phyloP scores from a whole-genome alignment of 2,888 invertebrate species.

The Muscina levida region DNA sequence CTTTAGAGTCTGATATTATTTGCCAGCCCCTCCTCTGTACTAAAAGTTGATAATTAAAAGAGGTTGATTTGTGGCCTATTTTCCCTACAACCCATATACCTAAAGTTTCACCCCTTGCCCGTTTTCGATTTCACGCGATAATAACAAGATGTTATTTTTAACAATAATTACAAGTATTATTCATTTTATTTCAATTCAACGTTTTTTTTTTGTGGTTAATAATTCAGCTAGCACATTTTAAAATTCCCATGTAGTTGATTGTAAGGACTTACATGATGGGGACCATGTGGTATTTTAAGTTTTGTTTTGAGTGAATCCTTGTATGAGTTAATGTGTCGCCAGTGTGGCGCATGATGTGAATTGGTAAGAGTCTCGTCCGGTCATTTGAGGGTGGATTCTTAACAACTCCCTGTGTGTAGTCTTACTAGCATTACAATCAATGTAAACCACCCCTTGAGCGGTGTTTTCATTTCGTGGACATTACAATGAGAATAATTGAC shows the following conservation, averaged over 20 bases:
- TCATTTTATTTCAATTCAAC: not conserved
- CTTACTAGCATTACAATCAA: not conserved
- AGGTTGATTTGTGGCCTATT: too few species aligned
- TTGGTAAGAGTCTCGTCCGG: not conserved
- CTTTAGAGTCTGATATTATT: too few species aligned
- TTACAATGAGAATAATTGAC: conserved; percentile 28
- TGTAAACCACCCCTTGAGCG: conserved; percentile 32
- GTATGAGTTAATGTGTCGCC: not conserved
- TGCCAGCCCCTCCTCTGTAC: too few species aligned
- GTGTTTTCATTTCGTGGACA: not conserved
- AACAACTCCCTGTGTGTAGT: conserved; percentile 5
- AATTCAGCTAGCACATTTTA: conserved; percentile 40
- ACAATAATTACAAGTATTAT: not conserved
- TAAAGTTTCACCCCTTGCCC: too few species aligned
- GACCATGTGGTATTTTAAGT: conserved; percentile 13
- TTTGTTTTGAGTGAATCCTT: conserved; percentile 11
- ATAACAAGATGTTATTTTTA: not conserved
- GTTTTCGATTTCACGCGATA: too few species aligned
- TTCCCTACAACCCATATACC: too few species aligned
- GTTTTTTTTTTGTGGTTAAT: not conserved
- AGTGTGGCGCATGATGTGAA: not conserved
- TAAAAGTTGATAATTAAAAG: too few species aligned
- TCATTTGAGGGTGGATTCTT: too few species aligned
- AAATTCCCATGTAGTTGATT: conserved; percentile 32
- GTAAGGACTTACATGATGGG: not conserved